A percentile compares a stretch with the other conserved stretches of the same genome.
phyloP scores from a whole-genome alignment of 37 sponge, comb jelly and placozoan species.

The Agelas oroides region DNA sequence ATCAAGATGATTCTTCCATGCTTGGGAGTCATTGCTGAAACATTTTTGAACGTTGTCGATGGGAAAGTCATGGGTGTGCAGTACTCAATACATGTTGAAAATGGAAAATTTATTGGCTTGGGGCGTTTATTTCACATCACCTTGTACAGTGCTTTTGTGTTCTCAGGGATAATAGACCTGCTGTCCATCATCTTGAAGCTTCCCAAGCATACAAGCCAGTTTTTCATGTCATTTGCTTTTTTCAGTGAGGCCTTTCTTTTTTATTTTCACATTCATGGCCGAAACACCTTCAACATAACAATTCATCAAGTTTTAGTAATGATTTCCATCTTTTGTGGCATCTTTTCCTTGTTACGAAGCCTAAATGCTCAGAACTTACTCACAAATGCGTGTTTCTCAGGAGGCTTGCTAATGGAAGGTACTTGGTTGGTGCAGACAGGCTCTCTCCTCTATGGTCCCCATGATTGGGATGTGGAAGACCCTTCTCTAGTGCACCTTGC shows the following conservation, averaged over 20 bases:
- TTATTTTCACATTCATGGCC: slow-evolving; percentile 21
- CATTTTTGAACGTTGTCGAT: not conserved
- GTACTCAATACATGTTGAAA: too few species aligned
- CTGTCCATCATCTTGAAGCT: not conserved
- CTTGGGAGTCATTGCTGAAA: slow-evolving; percentile 34
- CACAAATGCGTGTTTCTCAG: slow-evolving; percentile 9
- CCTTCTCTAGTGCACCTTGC: too few species aligned
- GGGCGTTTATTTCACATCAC: slow-evolving; percentile 26
- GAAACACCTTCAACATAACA: not conserved
- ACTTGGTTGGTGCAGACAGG: slow-evolving; percentile 16
- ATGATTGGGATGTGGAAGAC: slow-evolving; percentile 21
- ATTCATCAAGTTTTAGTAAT: slow-evolving; percentile 1
- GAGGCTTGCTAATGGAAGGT: slow-evolving; percentile 1
- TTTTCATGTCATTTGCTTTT: slow-evolving; percentile 10
- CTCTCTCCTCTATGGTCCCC: not conserved
- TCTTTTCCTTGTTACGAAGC: slow-evolving; percentile 15
- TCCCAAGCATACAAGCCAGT: slow-evolving; percentile 11
- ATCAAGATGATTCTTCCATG: slow-evolving; percentile 27
- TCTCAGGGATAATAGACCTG: slow-evolving; percentile 30
- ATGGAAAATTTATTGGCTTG: not conserved
- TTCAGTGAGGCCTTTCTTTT: not conserved
- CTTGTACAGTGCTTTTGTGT: slow-evolving; percentile 40
- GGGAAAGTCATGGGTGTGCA: not conserved
- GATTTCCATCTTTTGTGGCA: not conserved
- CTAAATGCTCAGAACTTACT: slow-evolving; percentile 6